Conservation (phyloP, 2,888 invertebrate genomes). For the Drosophila emarginata region DNA sequence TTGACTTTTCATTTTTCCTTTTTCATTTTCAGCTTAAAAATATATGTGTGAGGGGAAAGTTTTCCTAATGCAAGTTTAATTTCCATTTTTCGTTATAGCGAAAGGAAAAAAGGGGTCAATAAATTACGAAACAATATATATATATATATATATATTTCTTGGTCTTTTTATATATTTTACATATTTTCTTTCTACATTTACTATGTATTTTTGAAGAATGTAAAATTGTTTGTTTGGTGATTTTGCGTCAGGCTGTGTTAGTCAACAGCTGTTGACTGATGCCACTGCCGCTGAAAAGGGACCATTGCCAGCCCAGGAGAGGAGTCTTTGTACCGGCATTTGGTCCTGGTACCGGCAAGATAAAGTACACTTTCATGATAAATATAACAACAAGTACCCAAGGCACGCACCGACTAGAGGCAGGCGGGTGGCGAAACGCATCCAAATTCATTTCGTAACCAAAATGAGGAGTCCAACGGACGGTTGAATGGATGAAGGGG, state of each 20-base stretch:
- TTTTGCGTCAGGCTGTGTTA: constrained; percentile 34
- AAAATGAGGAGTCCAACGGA: neutral
- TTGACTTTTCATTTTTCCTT: neutral
- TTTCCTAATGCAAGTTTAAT: constrained; percentile 73
- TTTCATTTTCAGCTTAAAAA: constrained; percentile 33
- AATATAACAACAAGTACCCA: constrained; percentile 78
- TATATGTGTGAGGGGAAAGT: constrained; percentile 19
- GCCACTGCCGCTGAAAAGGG: constrained; percentile 38
- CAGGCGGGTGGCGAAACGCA: constrained; percentile 59
- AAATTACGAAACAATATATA: constrained; percentile 66
- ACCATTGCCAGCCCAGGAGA: constrained; percentile 14
- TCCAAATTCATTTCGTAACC: constrained; percentile 62
- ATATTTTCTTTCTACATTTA: constrained; percentile 24
- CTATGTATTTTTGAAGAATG: constrained; percentile 41
- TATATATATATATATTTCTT: constrained; percentile 22
- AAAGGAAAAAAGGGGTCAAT: constrained; percentile 53
- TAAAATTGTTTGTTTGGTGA: constrained; percentile 62
- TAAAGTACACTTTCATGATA: constrained; percentile 74
- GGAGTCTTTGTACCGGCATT: neutral
- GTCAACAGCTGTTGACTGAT: constrained; percentile 70
- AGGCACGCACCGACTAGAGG: constrained; percentile 74
- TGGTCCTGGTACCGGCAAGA: constrained; percentile 54
- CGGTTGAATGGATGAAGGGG: neutral
- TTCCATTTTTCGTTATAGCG: constrained; percentile 40
- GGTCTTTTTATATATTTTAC: constrained; percentile 25